Conservation (phyloP, 2,888 invertebrate species). For the Machimus rusticus region DNA sequence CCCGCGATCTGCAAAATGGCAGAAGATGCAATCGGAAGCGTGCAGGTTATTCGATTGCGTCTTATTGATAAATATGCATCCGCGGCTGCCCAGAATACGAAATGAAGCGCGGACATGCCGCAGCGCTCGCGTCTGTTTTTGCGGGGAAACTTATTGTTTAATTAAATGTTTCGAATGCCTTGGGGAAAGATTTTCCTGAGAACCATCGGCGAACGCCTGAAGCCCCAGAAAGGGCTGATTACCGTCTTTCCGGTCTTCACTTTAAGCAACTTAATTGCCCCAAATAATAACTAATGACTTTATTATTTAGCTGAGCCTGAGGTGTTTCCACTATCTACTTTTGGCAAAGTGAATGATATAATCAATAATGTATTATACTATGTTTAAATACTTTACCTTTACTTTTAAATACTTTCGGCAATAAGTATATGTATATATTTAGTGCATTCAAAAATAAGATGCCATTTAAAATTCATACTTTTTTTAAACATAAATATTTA, state of each 20-base stretch:
- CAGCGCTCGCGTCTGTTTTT: not conserved
- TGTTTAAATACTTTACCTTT: no score
- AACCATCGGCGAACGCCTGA: not conserved
- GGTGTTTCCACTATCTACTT: no score
- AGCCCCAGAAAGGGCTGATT: not conserved
- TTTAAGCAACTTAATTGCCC: not conserved
- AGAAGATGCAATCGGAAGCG: not conserved
- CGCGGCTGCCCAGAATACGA: not conserved
- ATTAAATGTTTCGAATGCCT: not conserved
- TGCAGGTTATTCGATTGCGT: not conserved
- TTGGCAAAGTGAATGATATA: no score
- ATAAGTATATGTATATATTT: no score
- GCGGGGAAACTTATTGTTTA: not conserved
- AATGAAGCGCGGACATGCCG: not conserved
- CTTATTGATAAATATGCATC: not conserved
- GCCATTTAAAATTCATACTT: no score
- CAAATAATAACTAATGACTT: not conserved
- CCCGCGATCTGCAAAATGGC: not conserved
- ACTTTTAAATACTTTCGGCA: no score
- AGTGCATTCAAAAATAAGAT: no score
- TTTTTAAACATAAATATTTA: no score
- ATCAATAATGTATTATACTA: no score
- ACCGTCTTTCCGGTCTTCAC: not conserved
- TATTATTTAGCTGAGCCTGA: not conserved
- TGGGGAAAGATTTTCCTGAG: not conserved